These are phyloP conservation scores for Glaucidium brasilianum DNA, from an alignment of 2,113 vertebrate genomes.

Conservation along the genomic window DNA sequence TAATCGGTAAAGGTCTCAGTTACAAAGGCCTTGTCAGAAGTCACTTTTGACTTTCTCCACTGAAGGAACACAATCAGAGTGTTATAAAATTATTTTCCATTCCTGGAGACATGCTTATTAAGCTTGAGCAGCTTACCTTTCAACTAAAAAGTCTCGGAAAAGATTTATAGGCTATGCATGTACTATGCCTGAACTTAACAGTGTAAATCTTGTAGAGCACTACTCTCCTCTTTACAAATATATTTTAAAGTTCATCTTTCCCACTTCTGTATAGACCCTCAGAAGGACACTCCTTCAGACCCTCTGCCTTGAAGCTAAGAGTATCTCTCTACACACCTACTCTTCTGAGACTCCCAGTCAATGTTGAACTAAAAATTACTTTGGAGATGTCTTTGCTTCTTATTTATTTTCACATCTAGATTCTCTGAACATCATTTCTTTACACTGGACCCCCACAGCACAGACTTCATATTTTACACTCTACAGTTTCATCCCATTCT, in stretches of 20 bases:
- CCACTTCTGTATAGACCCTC: accelerated
- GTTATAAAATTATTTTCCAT: neutral
- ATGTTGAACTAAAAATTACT: neutral
- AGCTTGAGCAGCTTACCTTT: neutral
- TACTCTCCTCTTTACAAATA: neutral
- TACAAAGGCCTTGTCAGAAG: neutral
- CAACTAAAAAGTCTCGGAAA: neutral
- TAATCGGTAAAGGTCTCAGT: neutral
- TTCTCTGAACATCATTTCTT: neutral
- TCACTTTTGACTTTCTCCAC: neutral
- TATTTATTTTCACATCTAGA: neutral
- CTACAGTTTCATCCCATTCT: neutral
- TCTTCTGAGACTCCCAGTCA: neutral
- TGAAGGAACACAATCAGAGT: neutral
- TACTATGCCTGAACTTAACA: neutral
- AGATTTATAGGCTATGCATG: neutral
- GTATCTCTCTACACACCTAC: neutral
- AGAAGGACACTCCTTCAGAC: neutral
- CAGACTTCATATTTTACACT: neutral
- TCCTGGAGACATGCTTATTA: neutral
- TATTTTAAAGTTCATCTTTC: neutral
- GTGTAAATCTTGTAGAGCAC: neutral
- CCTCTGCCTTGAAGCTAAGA: neutral
- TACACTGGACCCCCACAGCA: neutral
- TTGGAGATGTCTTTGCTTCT: neutral